Percentiles rank a stretch among this genome's conserved stretches.
These are phyloP conservation scores for Caenorhabditis sinica DNA, from an alignment of 2,888 invertebrate genomes.

Conservation along the genomic window DNA sequence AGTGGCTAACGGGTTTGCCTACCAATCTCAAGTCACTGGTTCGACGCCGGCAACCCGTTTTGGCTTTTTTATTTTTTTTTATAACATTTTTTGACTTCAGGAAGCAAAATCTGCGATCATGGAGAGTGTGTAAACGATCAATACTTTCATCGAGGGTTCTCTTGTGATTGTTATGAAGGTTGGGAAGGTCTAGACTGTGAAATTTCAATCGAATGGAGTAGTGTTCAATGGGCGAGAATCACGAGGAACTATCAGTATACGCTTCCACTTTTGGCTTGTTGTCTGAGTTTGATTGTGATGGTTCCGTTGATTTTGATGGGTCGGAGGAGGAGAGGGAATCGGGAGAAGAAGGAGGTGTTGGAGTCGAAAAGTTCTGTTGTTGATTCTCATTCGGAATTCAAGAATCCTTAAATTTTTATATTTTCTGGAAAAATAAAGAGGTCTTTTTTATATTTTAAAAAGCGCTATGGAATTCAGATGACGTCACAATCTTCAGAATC, in stretches of 20 bases:
- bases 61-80: not conserved
- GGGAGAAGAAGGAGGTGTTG: not conserved
- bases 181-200: constrained; percentile 62
- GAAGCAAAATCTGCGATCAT: constrained; percentile 45
- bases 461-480: too few species aligned
- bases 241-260: constrained; percentile 19
- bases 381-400: too few species aligned
- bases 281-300: constrained; percentile 11
- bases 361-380: not conserved
- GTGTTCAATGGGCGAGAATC: not conserved
- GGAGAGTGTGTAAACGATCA: constrained; percentile 60
- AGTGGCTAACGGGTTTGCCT: not conserved
- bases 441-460: too few species aligned
- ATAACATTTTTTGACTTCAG: constrained; percentile 7
- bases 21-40: not conserved
- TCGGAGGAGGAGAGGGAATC: not conserved
- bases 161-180: constrained; percentile 46
- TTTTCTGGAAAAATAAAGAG: not conserved
- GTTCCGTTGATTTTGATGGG: constrained; percentile 7
- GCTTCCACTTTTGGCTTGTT: constrained; percentile 20
- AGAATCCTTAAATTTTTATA: not conserved
- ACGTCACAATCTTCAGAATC: too few species aligned
- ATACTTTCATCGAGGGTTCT: constrained; percentile 59
- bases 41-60: not conserved
- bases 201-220: not conserved